These are phyloP conservation scores for Lordiphosa fenestrarum DNA, from an alignment of 2,888 invertebrate genomes.

Conservation along the genomic window DNA sequence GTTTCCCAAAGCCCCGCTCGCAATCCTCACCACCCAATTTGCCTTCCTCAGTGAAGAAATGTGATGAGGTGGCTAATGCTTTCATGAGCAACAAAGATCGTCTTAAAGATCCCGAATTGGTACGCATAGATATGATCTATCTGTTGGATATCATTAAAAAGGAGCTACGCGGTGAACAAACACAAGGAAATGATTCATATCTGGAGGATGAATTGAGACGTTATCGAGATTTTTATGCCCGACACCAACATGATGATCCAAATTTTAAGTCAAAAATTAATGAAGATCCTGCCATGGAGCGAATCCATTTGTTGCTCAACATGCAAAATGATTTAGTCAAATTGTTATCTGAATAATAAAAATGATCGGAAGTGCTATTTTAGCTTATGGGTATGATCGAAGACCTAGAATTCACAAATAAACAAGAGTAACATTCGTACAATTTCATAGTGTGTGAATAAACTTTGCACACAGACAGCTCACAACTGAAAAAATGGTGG, in stretches of 20 bases:
- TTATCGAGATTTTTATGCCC: slow-evolving; percentile 56
- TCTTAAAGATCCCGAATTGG: not conserved
- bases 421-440: too few relatives aligned
- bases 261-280: slow-evolving; percentile 16
- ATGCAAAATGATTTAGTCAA: slow-evolving; percentile 74
- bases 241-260: slow-evolving; percentile 24
- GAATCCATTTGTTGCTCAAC: slow-evolving; percentile 66
- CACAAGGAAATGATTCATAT: slow-evolving; percentile 32
- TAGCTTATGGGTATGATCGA: too few relatives aligned
- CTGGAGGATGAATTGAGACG: slow-evolving; percentile 67
- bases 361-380: too few relatives aligned
- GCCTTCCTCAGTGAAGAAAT: too few relatives aligned
- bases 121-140: slow-evolving; percentile 25
- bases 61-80: not conserved
- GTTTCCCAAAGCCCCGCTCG: slow-evolving; percentile 3
- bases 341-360: slow-evolving; percentile 40
- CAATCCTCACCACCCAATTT: slow-evolving; percentile 13
- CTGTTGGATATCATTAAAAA: slow-evolving; percentile 47
- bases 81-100: not conserved
- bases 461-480: too few relatives aligned
- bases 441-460: too few relatives aligned
- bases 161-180: slow-evolving; percentile 66
- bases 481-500: too few relatives aligned
- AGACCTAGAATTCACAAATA: too few relatives aligned
- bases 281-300: slow-evolving; percentile 31